These are phyloP conservation scores for Papilio gigon DNA, from an alignment of 2,888 invertebrate genomes.

Conservation along the genomic window DNA sequence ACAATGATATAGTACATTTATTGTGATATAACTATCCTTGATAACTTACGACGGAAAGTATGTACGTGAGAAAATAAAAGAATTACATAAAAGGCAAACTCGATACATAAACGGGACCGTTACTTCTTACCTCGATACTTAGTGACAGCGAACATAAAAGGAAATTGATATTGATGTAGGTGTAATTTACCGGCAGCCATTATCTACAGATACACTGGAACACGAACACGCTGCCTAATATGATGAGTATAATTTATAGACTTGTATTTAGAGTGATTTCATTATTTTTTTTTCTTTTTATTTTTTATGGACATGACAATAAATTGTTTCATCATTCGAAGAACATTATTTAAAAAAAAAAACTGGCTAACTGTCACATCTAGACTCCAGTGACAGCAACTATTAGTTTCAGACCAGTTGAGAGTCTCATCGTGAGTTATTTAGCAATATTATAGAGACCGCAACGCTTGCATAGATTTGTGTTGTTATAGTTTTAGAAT, in stretches of 20 bases:
- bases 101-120: constrained; percentile 6
- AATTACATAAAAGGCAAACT: not conserved
- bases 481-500: too few relatives aligned
- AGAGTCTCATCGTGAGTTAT: too few relatives aligned
- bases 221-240: not conserved
- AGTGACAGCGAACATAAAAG: constrained; percentile 28
- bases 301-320: too few relatives aligned
- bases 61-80: not conserved
- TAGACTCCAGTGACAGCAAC: too few relatives aligned
- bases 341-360: too few relatives aligned
- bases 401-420: too few relatives aligned
- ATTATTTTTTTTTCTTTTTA: too few relatives aligned
- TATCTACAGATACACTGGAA: constrained; percentile 1
- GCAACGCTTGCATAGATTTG: too few relatives aligned
- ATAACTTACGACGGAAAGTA: not conserved
- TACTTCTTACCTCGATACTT: constrained; percentile 26
- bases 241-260: not conserved
- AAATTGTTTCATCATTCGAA: too few relatives aligned
- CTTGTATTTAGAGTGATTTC: not conserved
- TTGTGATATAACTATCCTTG: too few relatives aligned
- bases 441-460: too few relatives aligned
- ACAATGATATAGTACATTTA: not conserved
- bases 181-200: constrained; percentile 10
- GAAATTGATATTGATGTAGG: constrained; percentile 33
- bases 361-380: too few relatives aligned